Base-by-base conservation (phyloP, 1,140 invertebrate genomes). In the Subanguina moxae region DNA sequence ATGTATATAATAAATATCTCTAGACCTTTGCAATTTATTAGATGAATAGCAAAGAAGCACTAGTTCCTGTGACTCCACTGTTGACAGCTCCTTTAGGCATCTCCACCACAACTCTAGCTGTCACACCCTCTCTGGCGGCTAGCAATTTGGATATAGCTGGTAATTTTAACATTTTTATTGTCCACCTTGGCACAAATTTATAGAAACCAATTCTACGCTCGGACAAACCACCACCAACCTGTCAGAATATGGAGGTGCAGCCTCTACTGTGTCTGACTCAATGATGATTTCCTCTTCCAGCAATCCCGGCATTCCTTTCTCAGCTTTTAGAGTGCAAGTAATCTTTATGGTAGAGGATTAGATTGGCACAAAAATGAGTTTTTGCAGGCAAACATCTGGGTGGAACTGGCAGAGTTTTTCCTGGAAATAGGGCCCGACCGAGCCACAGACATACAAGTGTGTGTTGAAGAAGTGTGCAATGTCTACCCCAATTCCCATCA, bases 401-500 rank as follows among this genome's bases (percentile, higher is more conserved):
- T 82, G 42, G 77, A 80, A 57, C 62, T 82, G 17, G 82, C 80
- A 3, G 80, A 82, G 48, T 70, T 82, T 28, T 82, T 83, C 43
- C 48, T 82, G n/a, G 76, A 76, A 30, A 58, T 67, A 17, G n/a
- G n/a, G n/a, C n/a, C n/a, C 32, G 70, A 78, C n/a, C 67, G 71
- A 15, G 62, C 74, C 23, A 27, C 62, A 8, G 80, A 82, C 30
- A 63, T 82, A 0, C 76, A 77, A 21, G 57, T 67, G 27, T 83
- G 82, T 57, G 77, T 82, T 15, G 81, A 81, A 59, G 79, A 82
- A 69, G 80, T 78, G 1, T 78, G 74, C 32, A 62, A 56, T 21
- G 57, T 78, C 43, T 82, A 82, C 52, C 81, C 81, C 17, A 70
- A 78, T 43, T 82, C 80, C 11, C 69, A 80, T 57, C 81, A 82